Conservation (phyloP, 1,140 invertebrate species). For the Prorops nasuta region DNA sequence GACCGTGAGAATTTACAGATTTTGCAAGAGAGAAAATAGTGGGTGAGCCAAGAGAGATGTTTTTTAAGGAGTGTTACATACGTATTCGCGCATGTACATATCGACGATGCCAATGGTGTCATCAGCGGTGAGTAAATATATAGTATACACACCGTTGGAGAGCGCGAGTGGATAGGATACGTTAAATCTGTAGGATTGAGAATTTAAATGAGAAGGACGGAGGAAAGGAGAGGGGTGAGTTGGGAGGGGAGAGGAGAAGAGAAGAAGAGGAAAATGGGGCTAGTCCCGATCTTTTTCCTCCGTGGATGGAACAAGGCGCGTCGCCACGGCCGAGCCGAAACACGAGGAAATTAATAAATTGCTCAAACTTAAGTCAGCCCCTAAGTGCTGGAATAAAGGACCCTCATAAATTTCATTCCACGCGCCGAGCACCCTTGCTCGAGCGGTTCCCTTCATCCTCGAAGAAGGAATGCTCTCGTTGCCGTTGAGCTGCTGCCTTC, state of each 20-base stretch:
- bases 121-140: too few species aligned
- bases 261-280: background rate
- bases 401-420: slow-evolving; percentile 47
- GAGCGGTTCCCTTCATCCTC: slow-evolving; percentile 23
- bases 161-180: too few species aligned
- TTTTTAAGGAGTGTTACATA: too few species aligned
- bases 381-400: slow-evolving; percentile 41
- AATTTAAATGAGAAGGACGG: too few species aligned
- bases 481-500: background rate
- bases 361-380: slow-evolving; percentile 44
- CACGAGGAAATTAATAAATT: slow-evolving; percentile 51
- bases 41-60: too few species aligned
- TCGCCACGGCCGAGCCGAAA: slow-evolving; percentile 26
- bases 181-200: too few species aligned
- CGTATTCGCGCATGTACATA: too few species aligned
- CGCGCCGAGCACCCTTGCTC: slow-evolving; percentile 22
- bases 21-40: too few species aligned
- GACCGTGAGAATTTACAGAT: too few species aligned
- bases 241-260: slow-evolving; percentile 3
- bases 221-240: too few species aligned
- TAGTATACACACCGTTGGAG: too few species aligned
- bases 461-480: slow-evolving; percentile 22
- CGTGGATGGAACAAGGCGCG: slow-evolving; percentile 11
- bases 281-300: background rate
- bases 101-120: too few species aligned